Percentiles rank a stretch among this genome's conserved stretches.
phyloP scores from a whole-genome alignment of 2,797 vertebrate genomes.

The Bradypodion ventrale region DNA sequence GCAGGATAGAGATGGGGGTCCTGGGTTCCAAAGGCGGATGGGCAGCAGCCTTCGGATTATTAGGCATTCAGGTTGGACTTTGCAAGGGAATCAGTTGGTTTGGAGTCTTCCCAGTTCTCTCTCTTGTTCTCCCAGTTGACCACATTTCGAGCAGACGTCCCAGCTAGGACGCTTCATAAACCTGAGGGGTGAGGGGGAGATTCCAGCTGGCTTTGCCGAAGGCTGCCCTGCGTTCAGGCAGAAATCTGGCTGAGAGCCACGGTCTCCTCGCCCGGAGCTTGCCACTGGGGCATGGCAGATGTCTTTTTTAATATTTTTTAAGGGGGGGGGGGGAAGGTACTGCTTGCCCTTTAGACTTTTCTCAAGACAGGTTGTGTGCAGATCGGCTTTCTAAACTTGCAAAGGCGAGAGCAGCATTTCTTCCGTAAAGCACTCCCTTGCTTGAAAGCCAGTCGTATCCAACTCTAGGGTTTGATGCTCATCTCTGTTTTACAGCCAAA shows the following conservation, averaged over 20 bases:
- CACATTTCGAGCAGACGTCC: constrained; percentile 25
- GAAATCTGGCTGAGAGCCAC: constrained; percentile 55
- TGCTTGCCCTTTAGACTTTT: constrained; percentile 37
- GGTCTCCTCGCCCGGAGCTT: constrained; percentile 55
- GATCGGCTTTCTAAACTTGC: constrained; percentile 4
- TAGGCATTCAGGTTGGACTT: background rate
- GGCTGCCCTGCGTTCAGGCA: constrained; percentile 44
- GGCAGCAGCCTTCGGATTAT: background rate
- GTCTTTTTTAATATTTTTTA: too few species aligned
- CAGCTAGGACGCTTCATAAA: constrained; percentile 43
- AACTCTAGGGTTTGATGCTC: too few species aligned
- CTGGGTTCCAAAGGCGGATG: background rate
- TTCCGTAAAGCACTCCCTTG: too few species aligned
- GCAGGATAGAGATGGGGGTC: background rate
- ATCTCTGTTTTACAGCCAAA: too few species aligned
- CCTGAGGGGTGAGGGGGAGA: constrained; percentile 35
- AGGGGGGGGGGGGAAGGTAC: constrained; percentile 54
- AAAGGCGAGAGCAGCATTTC: background rate
- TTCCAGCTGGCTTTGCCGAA: constrained; percentile 59
- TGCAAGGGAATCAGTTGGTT: background rate
- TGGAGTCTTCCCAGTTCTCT: constrained; percentile 4
- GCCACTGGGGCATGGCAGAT: constrained; percentile 55
- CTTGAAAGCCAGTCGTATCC: too few species aligned
- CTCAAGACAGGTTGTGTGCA: constrained; percentile 28
- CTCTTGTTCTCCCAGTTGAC: too few species aligned